Evolutionary conservation across 2,888 invertebrate species (phyloP).

Genomic region (Leptopilina drosophilae): DNA sequence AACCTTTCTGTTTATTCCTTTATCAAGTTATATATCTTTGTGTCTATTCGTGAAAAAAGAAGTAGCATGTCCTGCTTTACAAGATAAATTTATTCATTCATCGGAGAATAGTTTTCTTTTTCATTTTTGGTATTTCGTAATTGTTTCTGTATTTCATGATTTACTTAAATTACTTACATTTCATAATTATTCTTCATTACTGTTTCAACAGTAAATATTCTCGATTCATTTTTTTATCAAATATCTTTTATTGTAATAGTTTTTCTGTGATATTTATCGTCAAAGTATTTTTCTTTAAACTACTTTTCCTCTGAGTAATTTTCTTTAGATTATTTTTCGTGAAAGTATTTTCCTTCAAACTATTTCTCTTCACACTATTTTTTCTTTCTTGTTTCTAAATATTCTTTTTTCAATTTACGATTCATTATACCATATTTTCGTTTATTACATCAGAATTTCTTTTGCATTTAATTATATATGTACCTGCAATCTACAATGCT

Average conservation of each 20-base stretch:
- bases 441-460: constrained; percentile 42
- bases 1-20: constrained; percentile 38
- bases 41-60: neutral
- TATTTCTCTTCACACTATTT: neutral
- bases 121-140: neutral
- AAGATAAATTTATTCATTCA: neutral
- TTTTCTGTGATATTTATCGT: no score
- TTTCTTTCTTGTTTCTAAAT: neutral
- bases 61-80: constrained; percentile 1
- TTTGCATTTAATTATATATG: constrained; percentile 57
- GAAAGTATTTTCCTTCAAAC: no score
- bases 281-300: no score
- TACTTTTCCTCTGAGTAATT: neutral
- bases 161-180: no score
- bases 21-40: neutral
- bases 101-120: neutral
- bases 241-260: no score
- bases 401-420: neutral
- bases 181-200: no score
- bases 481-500: constrained; percentile 55
- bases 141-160: no score
- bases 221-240: neutral
- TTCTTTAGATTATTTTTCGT: no score
- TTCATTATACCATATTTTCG: neutral
- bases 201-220: neutral